Conservation (phyloP, 1,140 invertebrate genomes). For the Caenorhabditis tropicalis region DNA sequence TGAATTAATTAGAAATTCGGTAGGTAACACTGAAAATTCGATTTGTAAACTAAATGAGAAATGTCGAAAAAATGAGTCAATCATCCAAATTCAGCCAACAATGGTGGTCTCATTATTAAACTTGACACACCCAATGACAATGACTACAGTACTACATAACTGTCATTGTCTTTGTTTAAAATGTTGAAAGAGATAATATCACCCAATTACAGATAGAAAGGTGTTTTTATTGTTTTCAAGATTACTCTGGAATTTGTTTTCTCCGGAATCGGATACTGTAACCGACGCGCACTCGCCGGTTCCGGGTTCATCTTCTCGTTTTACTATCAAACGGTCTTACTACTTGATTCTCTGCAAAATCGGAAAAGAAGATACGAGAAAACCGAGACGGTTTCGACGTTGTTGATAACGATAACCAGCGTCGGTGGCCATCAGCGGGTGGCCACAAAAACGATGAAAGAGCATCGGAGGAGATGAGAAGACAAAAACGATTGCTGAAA, state of each 20-base stretch:
- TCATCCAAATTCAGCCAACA: constrained; percentile 16
- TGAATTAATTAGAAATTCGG: background rate
- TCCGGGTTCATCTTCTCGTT: constrained; percentile 6
- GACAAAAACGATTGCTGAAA: constrained; percentile 10
- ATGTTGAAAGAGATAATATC: background rate
- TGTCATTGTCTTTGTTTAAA: background rate
- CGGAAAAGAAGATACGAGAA: constrained; percentile 16
- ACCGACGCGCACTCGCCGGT: background rate
- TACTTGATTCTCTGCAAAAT: background rate
- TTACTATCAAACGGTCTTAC: background rate
- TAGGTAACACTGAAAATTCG: background rate
- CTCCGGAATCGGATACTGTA: too few species aligned
- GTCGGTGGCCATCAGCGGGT: background rate
- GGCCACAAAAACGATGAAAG: constrained; percentile 18
- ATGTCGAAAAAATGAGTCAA: background rate
- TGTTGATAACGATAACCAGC: background rate
- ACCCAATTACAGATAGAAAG: too few species aligned
- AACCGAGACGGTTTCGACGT: background rate
- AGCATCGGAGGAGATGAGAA: constrained; percentile 32
- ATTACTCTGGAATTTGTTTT: too few species aligned
- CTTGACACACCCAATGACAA: constrained; percentile 5
- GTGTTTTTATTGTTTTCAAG: too few species aligned
- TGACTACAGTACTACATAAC: background rate
- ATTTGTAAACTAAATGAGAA: background rate
- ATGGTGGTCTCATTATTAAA: background rate